Evolutionary conservation across 2,113 vertebrate species (phyloP), one percentile per base, ranked within the genome.

Genomic region (Piprites chloris): DNA sequence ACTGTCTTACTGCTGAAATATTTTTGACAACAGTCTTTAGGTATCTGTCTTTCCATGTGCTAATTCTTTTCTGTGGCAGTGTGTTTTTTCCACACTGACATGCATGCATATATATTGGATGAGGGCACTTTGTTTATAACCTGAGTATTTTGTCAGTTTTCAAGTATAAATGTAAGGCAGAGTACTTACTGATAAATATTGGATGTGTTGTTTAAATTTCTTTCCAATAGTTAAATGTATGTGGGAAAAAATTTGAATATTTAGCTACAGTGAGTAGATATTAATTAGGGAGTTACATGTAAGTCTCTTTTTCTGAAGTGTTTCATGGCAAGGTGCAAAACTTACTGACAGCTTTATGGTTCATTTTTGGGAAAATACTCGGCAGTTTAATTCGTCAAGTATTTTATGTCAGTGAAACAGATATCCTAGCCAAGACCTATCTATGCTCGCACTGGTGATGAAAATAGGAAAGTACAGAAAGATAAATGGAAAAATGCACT

Each of bases 321-420:
- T 73, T 93, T 47, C 5, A 7, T 93, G 58, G 9, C 83, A 72
- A 87, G 58, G 53, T 95, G 55, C 55, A 79, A 91, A 67, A 52
- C 33, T 89, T 71, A 69, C 49, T 66, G 42, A 84, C 82, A 83
- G 24, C 33, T 49, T 95, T 91, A 62, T 14, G 47, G 56, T 37
- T 86, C 4, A 6, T 50, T 90, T 90, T 73, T 93, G 68, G 75
- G 53, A 37, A 61, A 77, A 56, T 91, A 86, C 30, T 85, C 91
- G 62, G 27, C 47, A 80, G 37, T 61, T 28, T 56, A 84, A 85
- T 50, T 74, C 15, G 74, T 73, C 76, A 44, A 14, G 7, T 61
- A 18, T 68, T 97, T 93, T 96, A 94, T 85, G 95, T 80, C 65
- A 62, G 32, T 83, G 39, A 71, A 86, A 32, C 84, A 80, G 47